Evolutionary conservation across 2,888 invertebrate species (phyloP).

Genomic region (Bugulina stolonifera): DNA sequence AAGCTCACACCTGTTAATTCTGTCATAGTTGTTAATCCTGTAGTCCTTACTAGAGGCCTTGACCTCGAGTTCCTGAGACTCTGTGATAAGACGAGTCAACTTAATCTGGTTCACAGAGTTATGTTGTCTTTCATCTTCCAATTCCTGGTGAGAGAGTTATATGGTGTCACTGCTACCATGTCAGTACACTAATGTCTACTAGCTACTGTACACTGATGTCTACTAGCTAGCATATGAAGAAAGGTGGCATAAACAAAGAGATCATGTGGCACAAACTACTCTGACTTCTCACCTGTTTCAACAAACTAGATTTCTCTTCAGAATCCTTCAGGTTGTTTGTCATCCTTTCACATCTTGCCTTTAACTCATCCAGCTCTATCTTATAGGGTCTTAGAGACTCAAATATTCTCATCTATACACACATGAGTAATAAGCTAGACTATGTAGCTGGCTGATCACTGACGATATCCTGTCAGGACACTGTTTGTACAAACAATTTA

Average conservation of each 20-base stretch:
- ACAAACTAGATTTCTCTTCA: neutral
- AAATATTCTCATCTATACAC: constrained; percentile 14
- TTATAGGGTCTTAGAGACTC: constrained; percentile 15
- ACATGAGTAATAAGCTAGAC: too few species aligned
- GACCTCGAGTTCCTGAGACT: constrained; percentile 36
- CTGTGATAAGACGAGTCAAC: constrained; percentile 6
- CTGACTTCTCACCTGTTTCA: constrained; percentile 22
- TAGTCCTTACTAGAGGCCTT: constrained; percentile 45
- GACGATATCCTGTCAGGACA: too few species aligned
- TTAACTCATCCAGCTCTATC: constrained; percentile 21
- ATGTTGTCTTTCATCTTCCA: constrained; percentile 22
- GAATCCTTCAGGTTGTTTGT: neutral
- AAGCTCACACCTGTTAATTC: constrained; percentile 40
- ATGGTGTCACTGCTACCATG: too few species aligned
- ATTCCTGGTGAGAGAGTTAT: constrained; percentile 1
- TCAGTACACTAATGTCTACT: too few species aligned
- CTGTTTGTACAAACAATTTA: too few species aligned
- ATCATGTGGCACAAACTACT: too few species aligned
- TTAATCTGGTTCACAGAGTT: neutral
- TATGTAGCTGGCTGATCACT: too few species aligned
- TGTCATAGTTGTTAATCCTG: constrained; percentile 50
- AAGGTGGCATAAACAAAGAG: too few species aligned
- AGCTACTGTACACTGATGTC: too few species aligned
- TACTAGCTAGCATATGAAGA: too few species aligned
- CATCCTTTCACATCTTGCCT: constrained; percentile 15